Base-by-base conservation (phyloP, 2,797 vertebrate species). In the Toxotes lorentzi region DNA sequence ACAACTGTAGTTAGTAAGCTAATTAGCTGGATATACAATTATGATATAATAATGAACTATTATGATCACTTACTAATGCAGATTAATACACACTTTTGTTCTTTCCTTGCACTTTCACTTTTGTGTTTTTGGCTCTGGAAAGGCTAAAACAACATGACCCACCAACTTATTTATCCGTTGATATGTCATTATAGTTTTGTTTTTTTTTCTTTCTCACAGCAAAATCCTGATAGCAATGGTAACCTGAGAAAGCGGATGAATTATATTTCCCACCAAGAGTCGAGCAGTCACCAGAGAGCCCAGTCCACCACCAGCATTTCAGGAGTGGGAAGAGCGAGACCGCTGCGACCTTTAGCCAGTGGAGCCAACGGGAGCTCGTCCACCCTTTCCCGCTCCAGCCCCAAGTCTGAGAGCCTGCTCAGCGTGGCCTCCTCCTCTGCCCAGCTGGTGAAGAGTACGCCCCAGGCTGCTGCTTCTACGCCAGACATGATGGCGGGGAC, bases 231-330 rank as follows among this genome's bases (percentile, higher is more conserved):
- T 83, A 95, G 96, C 45, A 99, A 97, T 30, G 96, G 97, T 51
- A 98, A 97, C 72, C 95, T 99, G 90, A 96, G 98, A 57, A 99
- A 99, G 90, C 95, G 98, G 81, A 94, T 93, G 30, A 98, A 97
- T 79, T 95, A 96, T 72, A 91, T 94, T 23, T 89, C 95, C 47
- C 96, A 96, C 59, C 94, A 95, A 0, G 97, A 97, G 82, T 38
- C 91, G 12, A 95, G 94, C 35, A 84, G 89, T 73, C 92, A 95
- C 73, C 95, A 89, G 90, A 95, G 89, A 91, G 93, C 95, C 59
- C 96, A 96, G 87, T 92, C 95, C 51, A 94, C 94, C 77, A 95
- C 94, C 84, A 96, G 95, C 87, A 95, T 94, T 1, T 88, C 90
- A 1, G 82, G 83, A 9, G 77, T 89, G 5, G 82, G 78, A n/a